Conservation (phyloP, 2,888 invertebrate species). For the Lathronympha strigana region DNA sequence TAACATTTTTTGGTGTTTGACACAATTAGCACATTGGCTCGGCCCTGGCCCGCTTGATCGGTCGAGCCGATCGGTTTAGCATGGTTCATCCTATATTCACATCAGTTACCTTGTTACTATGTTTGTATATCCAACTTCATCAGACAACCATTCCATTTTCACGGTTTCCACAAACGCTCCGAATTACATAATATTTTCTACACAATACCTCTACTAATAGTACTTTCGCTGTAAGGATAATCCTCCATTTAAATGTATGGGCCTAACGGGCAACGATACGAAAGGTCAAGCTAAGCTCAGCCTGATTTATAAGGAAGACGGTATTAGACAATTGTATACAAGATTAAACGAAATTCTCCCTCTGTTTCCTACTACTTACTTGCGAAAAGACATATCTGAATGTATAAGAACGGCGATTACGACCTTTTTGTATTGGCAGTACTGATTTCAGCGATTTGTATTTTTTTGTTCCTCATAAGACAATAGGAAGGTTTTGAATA, state of each 20-base stretch:
- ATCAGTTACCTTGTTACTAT: too few relatives aligned
- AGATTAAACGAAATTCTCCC: conserved; percentile 59
- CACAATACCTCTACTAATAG: conserved; percentile 11
- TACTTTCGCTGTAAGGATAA: conserved; percentile 3
- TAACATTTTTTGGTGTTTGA: too few relatives aligned
- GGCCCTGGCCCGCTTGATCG: too few relatives aligned
- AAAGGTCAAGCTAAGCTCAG: conserved; percentile 55
- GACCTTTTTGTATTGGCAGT: not conserved
- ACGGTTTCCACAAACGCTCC: not conserved
- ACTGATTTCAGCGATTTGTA: conserved; percentile 14
- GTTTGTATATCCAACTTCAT: not conserved
- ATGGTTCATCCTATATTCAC: too few relatives aligned
- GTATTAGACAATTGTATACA: conserved; percentile 72
- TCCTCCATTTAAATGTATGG: conserved; percentile 24
- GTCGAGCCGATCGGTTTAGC: too few relatives aligned
- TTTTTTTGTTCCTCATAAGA: conserved; percentile 20
- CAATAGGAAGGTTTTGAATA: conserved; percentile 7
- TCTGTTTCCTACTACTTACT: not conserved
- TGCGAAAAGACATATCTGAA: not conserved
- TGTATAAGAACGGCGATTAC: not conserved
- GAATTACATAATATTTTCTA: conserved; percentile 3
- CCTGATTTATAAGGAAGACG: conserved; percentile 69
- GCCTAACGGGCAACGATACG: conserved; percentile 22
- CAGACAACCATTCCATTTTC: not conserved
- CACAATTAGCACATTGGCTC: too few relatives aligned